Conservation (phyloP, 2,797 vertebrate species). For the Hephaestus fuliginosus region DNA sequence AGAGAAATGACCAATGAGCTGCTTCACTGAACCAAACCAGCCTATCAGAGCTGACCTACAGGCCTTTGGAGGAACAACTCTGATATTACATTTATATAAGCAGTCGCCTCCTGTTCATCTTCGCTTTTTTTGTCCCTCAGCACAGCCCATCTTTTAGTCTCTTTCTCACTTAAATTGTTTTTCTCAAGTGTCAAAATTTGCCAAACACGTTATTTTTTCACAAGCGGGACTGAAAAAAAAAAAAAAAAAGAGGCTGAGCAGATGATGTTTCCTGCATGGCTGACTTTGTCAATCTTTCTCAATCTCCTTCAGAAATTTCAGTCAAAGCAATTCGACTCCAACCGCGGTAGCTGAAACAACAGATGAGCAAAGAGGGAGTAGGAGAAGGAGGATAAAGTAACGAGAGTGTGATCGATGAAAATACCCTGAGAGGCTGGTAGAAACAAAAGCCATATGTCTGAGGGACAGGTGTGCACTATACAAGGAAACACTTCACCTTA, state of each 20-base stretch:
- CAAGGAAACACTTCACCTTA: conserved; percentile 10
- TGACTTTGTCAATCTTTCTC: conserved; percentile 34
- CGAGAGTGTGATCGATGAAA: conserved; percentile 42
- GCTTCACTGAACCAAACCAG: conserved; percentile 37
- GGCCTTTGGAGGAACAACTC: conserved; percentile 6
- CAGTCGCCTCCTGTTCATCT: background rate
- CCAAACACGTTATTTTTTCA: background rate
- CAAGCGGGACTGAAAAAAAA: background rate
- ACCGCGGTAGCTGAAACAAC: conserved; percentile 4
- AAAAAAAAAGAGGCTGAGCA: conserved; percentile 5
- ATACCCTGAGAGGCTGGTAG: conserved; percentile 29
- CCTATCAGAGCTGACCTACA: conserved; percentile 26
- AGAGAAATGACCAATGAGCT: conserved; percentile 39
- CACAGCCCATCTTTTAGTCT: background rate
- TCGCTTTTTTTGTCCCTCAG: background rate
- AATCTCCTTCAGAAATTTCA: conserved; percentile 44
- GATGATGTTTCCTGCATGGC: conserved; percentile 37
- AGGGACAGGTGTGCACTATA: conserved; percentile 23
- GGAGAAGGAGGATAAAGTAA: conserved; percentile 15
- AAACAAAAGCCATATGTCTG: conserved; percentile 29
- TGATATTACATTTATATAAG: conserved; percentile 29
- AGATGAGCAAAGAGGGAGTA: conserved; percentile 12
- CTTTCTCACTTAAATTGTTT: background rate
- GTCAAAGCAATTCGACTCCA: conserved; percentile 47
- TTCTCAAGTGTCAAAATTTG: conserved; percentile 21